Evolutionary conservation across 2,113 vertebrate genomes (phyloP), one percentile per base, ranked within the genome.

Genomic region (Oriolus oriolus): DNA sequence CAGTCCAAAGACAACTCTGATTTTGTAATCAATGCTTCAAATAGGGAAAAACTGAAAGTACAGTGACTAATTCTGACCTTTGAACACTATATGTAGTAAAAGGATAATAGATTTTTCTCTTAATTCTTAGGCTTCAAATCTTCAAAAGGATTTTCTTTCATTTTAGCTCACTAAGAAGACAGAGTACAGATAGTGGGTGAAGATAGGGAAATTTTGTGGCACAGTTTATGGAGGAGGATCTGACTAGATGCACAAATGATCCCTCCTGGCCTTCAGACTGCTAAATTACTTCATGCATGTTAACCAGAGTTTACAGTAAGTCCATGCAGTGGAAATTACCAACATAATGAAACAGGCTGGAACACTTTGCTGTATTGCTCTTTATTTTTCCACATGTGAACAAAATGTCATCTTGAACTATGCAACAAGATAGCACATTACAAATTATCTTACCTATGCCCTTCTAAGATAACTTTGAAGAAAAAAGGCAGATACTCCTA

Each of bases 271-370:
- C 85, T 88, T 94, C 63, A 70, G 35, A 91, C 30, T 61, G 61
- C 63, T 91, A 54, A 89, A 89, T 91, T 93, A 83, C 64, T 95
- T 96, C 87, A 93, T 74, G 95, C 85, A 28, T 90, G 85, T 63
- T 94, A 92, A 92, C 79, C n/a, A 50, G 54, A 77, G 59, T 84
- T 95, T 92, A 86, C 90, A 89, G 93, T 66, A 80, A 86, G 92
- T 78, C 64, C 57, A 76, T 95, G 73, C 80, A 87, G 68, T 94
- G 79, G 79, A 88, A 96, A 88, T 90, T 80, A 84, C 37, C 85
- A 86, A 59, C 30, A 15, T 37, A 77, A 88, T 44, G 47, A 90
- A 96, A 56, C 22, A 44, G 54, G 35, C 82, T 90, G 45, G 47
- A 91, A 66, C 42, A 28, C 31, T 96, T 74, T 49, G 41, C 45